Conservation (phyloP, 2,797 vertebrate genomes). For the Xiphophorus birchmanni region DNA sequence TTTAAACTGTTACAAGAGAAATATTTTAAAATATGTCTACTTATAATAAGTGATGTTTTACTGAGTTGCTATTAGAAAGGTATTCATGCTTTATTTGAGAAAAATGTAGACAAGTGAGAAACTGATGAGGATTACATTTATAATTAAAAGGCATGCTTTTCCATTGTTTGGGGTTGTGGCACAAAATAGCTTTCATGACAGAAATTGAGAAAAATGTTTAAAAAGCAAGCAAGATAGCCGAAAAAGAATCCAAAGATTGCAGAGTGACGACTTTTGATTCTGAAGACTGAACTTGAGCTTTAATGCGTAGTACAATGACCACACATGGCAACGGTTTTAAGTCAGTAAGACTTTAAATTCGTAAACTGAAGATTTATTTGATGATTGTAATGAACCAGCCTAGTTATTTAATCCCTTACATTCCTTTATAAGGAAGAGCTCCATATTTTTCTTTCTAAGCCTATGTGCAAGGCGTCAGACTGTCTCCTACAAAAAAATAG, state of each 20-base stretch:
- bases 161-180: background rate
- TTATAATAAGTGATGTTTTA: background rate
- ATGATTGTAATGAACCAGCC: conserved; percentile 21
- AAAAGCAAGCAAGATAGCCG: background rate
- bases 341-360: background rate
- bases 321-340: background rate
- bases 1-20: background rate
- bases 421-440: conserved; percentile 19
- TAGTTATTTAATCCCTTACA: conserved; percentile 19
- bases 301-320: background rate
- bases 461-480: conserved; percentile 37
- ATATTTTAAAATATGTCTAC: too few relatives aligned
- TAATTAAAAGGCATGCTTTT: background rate
- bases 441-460: conserved; percentile 29
- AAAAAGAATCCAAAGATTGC: background rate
- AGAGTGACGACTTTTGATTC: background rate
- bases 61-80: background rate
- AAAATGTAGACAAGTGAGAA: background rate
- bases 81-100: background rate
- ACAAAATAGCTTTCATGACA: background rate
- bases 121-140: background rate
- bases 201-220: background rate
- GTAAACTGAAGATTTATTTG: background rate
- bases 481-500: conserved; percentile 14
- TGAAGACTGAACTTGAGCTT: background rate